Evolutionary conservation across 2,888 invertebrate species (phyloP).

Genomic region (Athrips mouffetella): DNA sequence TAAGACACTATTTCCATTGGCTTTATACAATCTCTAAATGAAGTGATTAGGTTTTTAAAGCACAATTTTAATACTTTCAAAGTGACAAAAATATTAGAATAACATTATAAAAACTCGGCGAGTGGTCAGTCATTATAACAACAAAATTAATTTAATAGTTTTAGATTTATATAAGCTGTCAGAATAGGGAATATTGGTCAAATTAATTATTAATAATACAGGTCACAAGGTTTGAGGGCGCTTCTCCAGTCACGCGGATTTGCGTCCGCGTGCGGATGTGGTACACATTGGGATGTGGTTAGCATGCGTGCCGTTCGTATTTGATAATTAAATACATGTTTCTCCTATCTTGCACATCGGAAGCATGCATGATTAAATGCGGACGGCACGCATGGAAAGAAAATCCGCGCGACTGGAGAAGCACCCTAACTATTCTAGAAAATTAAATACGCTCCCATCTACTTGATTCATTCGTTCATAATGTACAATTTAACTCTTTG

Average conservation of each 20-base stretch:
- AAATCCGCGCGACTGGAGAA: too few species aligned
- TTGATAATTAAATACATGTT: too few species aligned
- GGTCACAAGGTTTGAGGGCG: conserved; percentile 67
- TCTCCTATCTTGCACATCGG: too few species aligned
- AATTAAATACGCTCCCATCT: conserved; percentile 65
- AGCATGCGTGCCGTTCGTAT: too few species aligned
- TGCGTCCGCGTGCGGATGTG: too few species aligned
- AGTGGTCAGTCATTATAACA: conserved; percentile 20
- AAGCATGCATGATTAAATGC: too few species aligned
- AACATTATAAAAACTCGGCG: conserved; percentile 12
- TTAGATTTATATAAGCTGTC: conserved; percentile 35
- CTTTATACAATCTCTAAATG: conserved; percentile 59
- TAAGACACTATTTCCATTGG: conserved; percentile 72
- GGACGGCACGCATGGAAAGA: too few species aligned
- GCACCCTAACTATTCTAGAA: conserved; percentile 59
- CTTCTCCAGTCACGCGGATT: too few species aligned
- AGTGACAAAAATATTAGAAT: conserved; percentile 21
- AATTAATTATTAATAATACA: conserved; percentile 53
- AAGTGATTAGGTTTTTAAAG: conserved; percentile 56
- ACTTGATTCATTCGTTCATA: conserved; percentile 59
- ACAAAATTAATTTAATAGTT: conserved; percentile 14
- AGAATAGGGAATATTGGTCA: conserved; percentile 57
- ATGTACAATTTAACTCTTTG: conserved; percentile 76
- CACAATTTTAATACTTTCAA: conserved; percentile 44
- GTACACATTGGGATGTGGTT: too few species aligned